A percentile compares a stretch with the other conserved stretches of the same genome.
Evolutionary conservation across 2,888 invertebrate species (phyloP).

Genomic region (Heliconius sara): DNA sequence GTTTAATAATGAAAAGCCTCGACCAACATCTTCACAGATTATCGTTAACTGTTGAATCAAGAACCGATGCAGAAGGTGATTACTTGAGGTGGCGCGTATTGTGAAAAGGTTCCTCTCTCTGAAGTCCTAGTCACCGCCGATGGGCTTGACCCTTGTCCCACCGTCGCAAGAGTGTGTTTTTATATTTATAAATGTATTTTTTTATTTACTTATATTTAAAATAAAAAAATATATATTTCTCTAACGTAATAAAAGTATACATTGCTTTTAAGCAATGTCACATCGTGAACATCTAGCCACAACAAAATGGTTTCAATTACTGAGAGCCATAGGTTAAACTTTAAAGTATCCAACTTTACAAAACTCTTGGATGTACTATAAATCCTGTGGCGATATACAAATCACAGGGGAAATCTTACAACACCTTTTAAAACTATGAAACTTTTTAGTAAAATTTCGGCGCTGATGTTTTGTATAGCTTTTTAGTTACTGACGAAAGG

Average conservation of each 20-base stretch:
- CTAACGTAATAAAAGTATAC: no score
- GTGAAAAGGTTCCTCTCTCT: no score
- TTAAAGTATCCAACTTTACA: neutral
- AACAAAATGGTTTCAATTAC: neutral
- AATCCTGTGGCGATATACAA: slow-evolving; percentile 41
- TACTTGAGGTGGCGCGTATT: no score
- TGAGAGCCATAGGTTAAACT: neutral
- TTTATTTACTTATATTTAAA: neutral
- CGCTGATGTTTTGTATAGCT: slow-evolving; percentile 37
- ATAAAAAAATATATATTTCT: neutral
- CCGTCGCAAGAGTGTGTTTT: no score
- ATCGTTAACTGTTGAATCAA: no score
- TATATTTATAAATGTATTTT: neutral
- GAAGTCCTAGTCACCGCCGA: no score
- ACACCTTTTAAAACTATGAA: slow-evolving; percentile 42
- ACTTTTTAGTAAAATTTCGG: slow-evolving; percentile 44
- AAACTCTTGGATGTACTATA: slow-evolving; percentile 7
- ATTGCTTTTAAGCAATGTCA: no score
- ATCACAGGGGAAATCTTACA: slow-evolving; percentile 52
- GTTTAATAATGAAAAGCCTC: no score
- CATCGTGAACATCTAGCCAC: neutral
- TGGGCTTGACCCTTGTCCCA: no score
- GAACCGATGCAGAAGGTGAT: no score
- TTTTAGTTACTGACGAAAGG: slow-evolving; percentile 45
- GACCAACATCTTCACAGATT: no score